Percentiles rank a stretch among this genome's conserved stretches.
Conservation (phyloP, 1,140 invertebrate genomes). For the Hypsibius dujardini region DNA sequence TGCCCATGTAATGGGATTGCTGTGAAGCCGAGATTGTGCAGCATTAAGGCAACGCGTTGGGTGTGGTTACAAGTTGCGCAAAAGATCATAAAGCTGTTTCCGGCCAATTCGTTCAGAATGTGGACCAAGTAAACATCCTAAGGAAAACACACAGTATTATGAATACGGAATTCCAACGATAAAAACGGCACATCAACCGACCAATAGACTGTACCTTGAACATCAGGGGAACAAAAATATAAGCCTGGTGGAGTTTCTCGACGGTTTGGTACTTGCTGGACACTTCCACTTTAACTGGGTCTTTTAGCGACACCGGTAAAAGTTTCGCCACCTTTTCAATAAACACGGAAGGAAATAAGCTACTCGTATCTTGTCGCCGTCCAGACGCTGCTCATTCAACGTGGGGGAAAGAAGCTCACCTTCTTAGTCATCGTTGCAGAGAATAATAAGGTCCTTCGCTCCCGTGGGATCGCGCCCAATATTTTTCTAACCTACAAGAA, state of each 20-base stretch:
- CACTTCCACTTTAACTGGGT: slow-evolving; percentile 81
- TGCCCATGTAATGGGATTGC: slow-evolving; percentile 92
- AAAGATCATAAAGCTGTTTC: slow-evolving; percentile 93
- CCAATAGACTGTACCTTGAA: slow-evolving; percentile 65
- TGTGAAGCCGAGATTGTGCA: slow-evolving; percentile 66
- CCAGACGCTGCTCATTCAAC: neutral
- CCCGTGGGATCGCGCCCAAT: slow-evolving; percentile 54
- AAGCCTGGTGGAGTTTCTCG: slow-evolving; percentile 82
- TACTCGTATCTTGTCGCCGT: neutral
- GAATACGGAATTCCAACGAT: neutral
- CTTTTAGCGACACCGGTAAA: slow-evolving; percentile 70
- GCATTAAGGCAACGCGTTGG: slow-evolving; percentile 62
- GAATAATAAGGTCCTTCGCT: slow-evolving; percentile 71
- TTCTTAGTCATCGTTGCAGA: slow-evolving; percentile 98
- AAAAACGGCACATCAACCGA: too few relatives aligned
- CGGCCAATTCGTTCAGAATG: slow-evolving; percentile 81
- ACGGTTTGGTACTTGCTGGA: slow-evolving; percentile 95
- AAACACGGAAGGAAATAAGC: neutral
- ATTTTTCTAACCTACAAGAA: slow-evolving; percentile 64
- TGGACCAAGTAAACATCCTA: slow-evolving; percentile 89
- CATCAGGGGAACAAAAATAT: slow-evolving; percentile 86
- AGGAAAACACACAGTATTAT: slow-evolving; percentile 26
- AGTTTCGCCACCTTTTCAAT: slow-evolving; percentile 48
- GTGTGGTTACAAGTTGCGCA: slow-evolving; percentile 83
- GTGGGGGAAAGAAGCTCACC: slow-evolving; percentile 38